Evolutionary conservation across 2,113 vertebrate species (phyloP).

Genomic region (Conger conger): DNA sequence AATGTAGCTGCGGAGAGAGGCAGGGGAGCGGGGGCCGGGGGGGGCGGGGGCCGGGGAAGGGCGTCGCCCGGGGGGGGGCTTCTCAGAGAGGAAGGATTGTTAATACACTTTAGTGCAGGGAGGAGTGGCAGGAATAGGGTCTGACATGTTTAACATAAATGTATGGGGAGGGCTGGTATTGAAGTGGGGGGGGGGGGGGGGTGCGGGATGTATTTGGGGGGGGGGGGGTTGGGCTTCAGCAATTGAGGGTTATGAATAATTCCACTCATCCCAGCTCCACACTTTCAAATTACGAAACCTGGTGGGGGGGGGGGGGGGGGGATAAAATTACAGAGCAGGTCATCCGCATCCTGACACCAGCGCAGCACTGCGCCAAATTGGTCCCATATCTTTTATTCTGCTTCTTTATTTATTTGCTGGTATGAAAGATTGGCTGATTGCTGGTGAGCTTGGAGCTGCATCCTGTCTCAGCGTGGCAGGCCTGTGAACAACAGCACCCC

Average conservation of each 20-base stretch:
- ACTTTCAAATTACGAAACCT: constrained; percentile 74
- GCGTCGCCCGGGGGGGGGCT: constrained; percentile 47
- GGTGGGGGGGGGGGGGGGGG: constrained; percentile 45
- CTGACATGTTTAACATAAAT: constrained; percentile 85
- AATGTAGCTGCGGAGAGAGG: constrained; percentile 68
- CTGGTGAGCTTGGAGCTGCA: constrained; percentile 27
- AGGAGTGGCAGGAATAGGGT: constrained; percentile 76
- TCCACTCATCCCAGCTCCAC: constrained; percentile 64
- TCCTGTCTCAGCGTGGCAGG: constrained; percentile 28
- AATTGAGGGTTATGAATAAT: constrained; percentile 73
- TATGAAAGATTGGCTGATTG: constrained; percentile 41
- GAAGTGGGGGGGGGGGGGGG: constrained; percentile 42
- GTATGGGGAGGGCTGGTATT: constrained; percentile 57
- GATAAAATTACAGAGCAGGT: constrained; percentile 61
- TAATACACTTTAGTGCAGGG: constrained; percentile 63
- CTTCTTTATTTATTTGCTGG: constrained; percentile 49
- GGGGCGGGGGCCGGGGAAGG: constrained; percentile 46
- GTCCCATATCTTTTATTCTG: constrained; percentile 45
- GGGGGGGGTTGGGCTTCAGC: constrained; percentile 49
- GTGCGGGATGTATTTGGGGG: background rate
- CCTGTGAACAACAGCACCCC: constrained; percentile 63
- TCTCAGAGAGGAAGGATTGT: constrained; percentile 46
- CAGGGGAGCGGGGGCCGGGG: constrained; percentile 22
- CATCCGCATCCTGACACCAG: constrained; percentile 71
- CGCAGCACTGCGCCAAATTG: constrained; percentile 50